Conservation (phyloP, 2,888 invertebrate species). For the Caenorhabditis macrosperma region DNA sequence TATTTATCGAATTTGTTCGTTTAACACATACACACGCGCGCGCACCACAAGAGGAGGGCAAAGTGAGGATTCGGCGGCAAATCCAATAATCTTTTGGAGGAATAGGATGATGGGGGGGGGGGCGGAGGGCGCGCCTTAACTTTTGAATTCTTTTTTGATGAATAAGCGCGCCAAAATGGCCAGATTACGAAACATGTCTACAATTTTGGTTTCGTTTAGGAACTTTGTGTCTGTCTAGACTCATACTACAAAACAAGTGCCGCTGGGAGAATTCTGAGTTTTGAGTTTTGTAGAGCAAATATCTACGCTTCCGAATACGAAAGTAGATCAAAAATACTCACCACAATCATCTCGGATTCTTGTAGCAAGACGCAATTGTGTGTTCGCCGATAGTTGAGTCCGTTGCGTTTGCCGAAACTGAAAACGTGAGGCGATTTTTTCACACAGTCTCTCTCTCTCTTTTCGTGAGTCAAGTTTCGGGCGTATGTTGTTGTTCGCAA, state of each 20-base stretch:
- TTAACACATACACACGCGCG: neutral
- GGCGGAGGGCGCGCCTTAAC: no score
- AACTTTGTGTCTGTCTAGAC: no score
- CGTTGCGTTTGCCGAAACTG: constrained; percentile 90
- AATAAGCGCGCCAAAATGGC: no score
- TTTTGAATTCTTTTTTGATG: no score
- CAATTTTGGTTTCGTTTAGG: no score
- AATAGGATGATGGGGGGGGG: neutral
- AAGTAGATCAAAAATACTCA: constrained; percentile 83
- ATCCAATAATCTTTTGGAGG: constrained; percentile 28
- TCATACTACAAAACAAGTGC: no score
- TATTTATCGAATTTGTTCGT: constrained; percentile 30
- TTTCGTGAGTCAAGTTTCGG: constrained; percentile 14
- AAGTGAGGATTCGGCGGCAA: constrained; percentile 19
- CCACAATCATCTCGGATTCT: constrained; percentile 91
- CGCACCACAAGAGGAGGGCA: neutral
- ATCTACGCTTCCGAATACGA: no score
- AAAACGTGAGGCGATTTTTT: no score
- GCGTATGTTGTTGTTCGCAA: neutral
- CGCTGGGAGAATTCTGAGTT: no score
- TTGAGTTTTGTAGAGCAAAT: no score
- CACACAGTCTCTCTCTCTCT: no score
- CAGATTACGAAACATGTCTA: no score
- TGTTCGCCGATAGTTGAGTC: constrained; percentile 86
- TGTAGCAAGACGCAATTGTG: constrained; percentile 91